A percentile compares a stretch with the other conserved stretches of the same genome.
phyloP scores from a whole-genome alignment of 2,888 invertebrate genomes.

The Scaptomyza reducta region DNA sequence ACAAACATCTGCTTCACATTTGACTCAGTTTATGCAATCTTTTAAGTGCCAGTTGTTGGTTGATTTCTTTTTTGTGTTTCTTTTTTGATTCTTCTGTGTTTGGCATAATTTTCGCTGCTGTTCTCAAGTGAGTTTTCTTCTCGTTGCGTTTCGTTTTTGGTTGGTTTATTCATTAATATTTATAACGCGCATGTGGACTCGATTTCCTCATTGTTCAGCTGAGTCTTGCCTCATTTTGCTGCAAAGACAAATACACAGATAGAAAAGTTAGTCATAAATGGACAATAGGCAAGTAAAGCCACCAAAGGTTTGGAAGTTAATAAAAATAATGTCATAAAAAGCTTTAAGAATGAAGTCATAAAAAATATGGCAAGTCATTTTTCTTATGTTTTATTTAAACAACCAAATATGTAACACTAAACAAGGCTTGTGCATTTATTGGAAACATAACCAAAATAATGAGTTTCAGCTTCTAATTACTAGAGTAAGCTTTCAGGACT shows the following conservation, averaged over 20 bases:
- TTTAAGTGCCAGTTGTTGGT: constrained; percentile 28
- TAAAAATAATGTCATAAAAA: constrained; percentile 20
- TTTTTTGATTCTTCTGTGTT: constrained; percentile 32
- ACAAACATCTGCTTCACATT: constrained; percentile 69
- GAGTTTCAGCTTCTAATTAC: background rate
- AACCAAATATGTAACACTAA: background rate
- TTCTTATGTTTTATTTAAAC: background rate
- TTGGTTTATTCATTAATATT: constrained; percentile 55
- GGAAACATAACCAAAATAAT: background rate
- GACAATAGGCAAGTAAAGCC: constrained; percentile 21
- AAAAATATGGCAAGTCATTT: background rate
- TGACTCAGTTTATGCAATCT: constrained; percentile 18
- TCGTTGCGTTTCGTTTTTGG: constrained; percentile 37
- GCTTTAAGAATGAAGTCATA: constrained; percentile 8
- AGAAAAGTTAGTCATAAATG: constrained; percentile 36
- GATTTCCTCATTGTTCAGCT: constrained; percentile 62
- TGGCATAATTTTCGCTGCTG: constrained; percentile 47
- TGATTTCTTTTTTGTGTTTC: constrained; percentile 3
- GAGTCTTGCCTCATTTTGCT: constrained; percentile 52
- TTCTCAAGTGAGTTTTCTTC: constrained; percentile 43
- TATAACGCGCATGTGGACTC: constrained; percentile 65
- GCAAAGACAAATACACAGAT: constrained; percentile 33
- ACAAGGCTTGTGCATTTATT: background rate
- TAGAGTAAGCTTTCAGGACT: background rate
- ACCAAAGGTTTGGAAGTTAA: constrained; percentile 12